Evolutionary conservation across 2,888 invertebrate genomes (phyloP).

Genomic region (Toxonevra muliebris): DNA sequence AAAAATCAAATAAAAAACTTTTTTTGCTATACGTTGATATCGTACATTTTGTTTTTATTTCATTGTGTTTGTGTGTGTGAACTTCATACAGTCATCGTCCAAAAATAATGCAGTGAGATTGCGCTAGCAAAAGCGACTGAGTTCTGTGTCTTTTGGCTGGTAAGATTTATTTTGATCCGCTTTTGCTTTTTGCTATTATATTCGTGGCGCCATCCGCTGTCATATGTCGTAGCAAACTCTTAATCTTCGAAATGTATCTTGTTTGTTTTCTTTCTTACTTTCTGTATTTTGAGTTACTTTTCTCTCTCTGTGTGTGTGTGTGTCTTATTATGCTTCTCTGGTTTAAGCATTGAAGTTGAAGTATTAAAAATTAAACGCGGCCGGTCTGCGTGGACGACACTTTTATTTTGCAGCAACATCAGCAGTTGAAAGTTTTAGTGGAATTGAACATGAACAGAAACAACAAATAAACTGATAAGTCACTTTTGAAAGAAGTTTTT

Average conservation of each 20-base stretch:
- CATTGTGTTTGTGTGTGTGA: no score
- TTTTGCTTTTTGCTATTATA: constrained; percentile 12
- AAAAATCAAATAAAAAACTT: not conserved
- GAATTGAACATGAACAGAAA: no score
- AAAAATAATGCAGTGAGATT: no score
- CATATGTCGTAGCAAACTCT: constrained; percentile 13
- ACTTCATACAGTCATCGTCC: no score
- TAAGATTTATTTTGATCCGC: constrained; percentile 21
- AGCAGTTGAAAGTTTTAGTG: no score
- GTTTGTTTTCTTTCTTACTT: not conserved
- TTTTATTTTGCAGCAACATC: no score
- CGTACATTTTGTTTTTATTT: no score
- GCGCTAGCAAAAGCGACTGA: no score
- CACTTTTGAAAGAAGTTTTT: no score
- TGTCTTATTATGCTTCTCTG: not conserved
- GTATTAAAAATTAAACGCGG: constrained; percentile 12
- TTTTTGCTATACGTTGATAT: no score
- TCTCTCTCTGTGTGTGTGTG: not conserved
- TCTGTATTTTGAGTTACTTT: not conserved
- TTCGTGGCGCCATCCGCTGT: constrained; percentile 22
- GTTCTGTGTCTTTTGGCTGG: constrained; percentile 12
- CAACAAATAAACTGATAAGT: no score
- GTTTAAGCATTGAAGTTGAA: constrained; percentile 9
- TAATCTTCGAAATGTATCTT: constrained; percentile 9
- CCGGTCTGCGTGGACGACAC: not conserved